Percentiles rank a stretch among this genome's conserved stretches.
phyloP scores from a whole-genome alignment of 2,888 invertebrate genomes.

The Minunthozetes semirufus region DNA sequence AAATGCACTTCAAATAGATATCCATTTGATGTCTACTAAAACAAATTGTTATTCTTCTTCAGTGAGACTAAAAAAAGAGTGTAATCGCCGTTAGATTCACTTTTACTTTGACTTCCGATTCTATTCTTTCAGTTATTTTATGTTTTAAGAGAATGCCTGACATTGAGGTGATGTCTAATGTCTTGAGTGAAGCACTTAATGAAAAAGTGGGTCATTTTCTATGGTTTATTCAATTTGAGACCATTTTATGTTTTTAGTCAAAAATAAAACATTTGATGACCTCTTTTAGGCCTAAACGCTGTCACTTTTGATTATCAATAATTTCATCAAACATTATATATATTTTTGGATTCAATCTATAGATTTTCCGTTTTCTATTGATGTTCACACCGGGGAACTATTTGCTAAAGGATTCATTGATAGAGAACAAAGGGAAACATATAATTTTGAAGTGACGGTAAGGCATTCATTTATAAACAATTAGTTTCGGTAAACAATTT shows the following conservation, averaged over 20 bases:
- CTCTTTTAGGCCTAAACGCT: neutral
- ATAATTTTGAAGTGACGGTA: conserved; percentile 44
- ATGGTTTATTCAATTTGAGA: conserved; percentile 7
- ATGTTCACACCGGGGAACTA: conserved; percentile 44
- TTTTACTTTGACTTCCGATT: neutral
- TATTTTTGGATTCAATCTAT: neutral
- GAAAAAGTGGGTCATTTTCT: conserved; percentile 12
- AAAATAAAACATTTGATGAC: conserved; percentile 15
- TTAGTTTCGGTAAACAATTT: neutral
- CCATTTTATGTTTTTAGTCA: neutral
- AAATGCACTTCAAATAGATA: neutral
- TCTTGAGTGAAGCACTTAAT: neutral
- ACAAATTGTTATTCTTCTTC: neutral
- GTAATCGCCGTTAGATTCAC: neutral
- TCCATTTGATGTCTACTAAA: neutral
- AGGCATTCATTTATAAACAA: conserved; percentile 3
- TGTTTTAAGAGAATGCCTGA: neutral
- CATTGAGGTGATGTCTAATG: conserved; percentile 13
- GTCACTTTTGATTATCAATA: neutral
- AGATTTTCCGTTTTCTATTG: conserved; percentile 45
- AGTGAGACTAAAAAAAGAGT: neutral
- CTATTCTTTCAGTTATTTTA: neutral
- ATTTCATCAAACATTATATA: neutral
- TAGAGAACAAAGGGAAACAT: conserved; percentile 43
- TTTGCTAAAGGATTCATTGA: conserved; percentile 45